Evolutionary conservation across 2,113 vertebrate genomes (phyloP), one percentile per base, ranked within the genome.

Genomic region (Cygnus atratus): DNA sequence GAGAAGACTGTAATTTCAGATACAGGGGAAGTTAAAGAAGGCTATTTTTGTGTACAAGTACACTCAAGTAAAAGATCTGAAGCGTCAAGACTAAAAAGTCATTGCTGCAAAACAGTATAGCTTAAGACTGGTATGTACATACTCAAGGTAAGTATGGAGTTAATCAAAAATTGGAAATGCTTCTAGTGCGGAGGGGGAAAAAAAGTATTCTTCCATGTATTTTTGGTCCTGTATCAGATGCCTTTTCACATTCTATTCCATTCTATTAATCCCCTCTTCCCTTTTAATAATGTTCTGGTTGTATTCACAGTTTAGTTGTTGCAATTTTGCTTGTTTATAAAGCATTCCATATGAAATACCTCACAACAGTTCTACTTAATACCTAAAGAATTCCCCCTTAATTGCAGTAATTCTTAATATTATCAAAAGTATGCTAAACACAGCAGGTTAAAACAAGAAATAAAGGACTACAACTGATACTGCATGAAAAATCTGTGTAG

Each of bases 371-470:
- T 74, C 76, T 90, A 46, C 35, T 84, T 68, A 58, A 63, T 93
- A 83, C 70, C 77, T 72, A 13, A 90, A 94, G 46, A 96, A 95
- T 94, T 95, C 67, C 63, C 35, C 84, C 41, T 65, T 94, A 94
- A 96, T 79, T 92, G 77, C 73, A 71, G 58, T 31, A 84, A 72
- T 78, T 77, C 90, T 94, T 70, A 90, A 5, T 71, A 87, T 76
- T 83, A 95, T 90, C 94, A 81, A 77, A 88, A 88, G 92, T 55
- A 95, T 88, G 82, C 79, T 95, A 96, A 94, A 92, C 89, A 87
- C 63, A 92, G 75, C 88, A 96, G 61, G 93, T 97, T 95, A 96
- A 87, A 92, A 95, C 94, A 96, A 92, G 95, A 96, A 96, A 92
- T 77, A 33, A 96, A 94, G 50, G 44, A 77, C 76, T 93, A 91